Percentiles rank a stretch among this genome's conserved stretches.
These are phyloP conservation scores for Halcyon senegalensis DNA, from an alignment of 2,113 vertebrate genomes.

Conservation along the genomic window DNA sequence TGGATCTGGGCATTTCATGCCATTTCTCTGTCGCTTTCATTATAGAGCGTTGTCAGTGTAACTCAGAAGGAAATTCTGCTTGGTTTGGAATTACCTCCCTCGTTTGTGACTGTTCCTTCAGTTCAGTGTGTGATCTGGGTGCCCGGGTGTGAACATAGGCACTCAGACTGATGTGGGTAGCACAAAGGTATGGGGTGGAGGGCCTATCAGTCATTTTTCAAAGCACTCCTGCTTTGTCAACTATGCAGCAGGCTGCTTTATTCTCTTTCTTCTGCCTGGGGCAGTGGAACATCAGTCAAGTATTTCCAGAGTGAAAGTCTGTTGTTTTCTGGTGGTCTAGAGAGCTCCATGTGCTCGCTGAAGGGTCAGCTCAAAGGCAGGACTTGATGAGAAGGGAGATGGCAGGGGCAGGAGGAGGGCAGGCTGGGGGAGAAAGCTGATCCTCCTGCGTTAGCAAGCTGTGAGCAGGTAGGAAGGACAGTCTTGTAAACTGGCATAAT, in stretches of 20 bases:
- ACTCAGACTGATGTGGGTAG: constrained; percentile 60
- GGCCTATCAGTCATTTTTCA: constrained; percentile 61
- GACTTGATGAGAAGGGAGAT: background rate
- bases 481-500: background rate
- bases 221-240: constrained; percentile 62
- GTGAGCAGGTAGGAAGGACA: background rate
- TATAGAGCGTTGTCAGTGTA: background rate
- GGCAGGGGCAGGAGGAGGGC: background rate
- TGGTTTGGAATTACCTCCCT: constrained; percentile 1
- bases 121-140: constrained; percentile 25
- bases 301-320: constrained; percentile 45
- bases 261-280: constrained; percentile 46
- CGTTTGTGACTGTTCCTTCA: background rate
- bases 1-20: background rate
- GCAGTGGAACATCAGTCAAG: constrained; percentile 62
- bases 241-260: constrained; percentile 59
- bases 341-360: background rate
- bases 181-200: constrained; percentile 66
- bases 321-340: constrained; percentile 45
- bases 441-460: background rate
- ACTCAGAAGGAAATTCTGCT: background rate
- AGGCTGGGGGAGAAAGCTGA: background rate
- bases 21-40: background rate
- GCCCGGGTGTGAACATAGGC: constrained; percentile 10
- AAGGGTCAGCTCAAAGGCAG: background rate